These are phyloP conservation scores for Coptodon rendalli DNA, from an alignment of 2,113 vertebrate species.

Conservation along the genomic window DNA sequence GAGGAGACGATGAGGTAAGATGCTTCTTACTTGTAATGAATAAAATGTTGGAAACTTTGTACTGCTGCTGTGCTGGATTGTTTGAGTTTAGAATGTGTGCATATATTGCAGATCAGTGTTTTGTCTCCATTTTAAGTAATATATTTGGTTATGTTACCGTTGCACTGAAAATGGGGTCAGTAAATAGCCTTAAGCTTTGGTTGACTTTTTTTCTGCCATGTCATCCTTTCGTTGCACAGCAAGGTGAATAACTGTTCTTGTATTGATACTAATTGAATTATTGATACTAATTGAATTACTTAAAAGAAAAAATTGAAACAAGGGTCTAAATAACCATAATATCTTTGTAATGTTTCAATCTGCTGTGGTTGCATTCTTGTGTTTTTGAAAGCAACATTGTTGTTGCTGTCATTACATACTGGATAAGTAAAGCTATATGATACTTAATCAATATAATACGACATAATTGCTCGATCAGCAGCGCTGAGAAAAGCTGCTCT, in stretches of 20 bases:
- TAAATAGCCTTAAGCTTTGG: background rate
- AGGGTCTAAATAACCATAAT: background rate
- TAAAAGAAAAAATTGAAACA: background rate
- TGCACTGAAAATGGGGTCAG: background rate
- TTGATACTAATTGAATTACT: background rate
- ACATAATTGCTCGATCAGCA: constrained; percentile 26
- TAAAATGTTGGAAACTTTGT: background rate
- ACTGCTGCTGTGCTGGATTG: background rate
- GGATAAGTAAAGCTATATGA: constrained; percentile 45
- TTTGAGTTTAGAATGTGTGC: background rate
- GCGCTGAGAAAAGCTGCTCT: background rate
- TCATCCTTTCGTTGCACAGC: constrained; percentile 1
- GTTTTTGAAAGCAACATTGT: background rate
- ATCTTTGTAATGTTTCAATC: background rate
- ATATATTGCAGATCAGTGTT: background rate
- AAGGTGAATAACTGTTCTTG: background rate
- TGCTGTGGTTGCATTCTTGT: background rate
- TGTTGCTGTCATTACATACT: constrained; percentile 1
- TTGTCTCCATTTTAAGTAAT: background rate
- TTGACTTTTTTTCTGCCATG: constrained; percentile 8
- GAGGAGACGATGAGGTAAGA: constrained; percentile 43
- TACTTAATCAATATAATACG: constrained; percentile 55
- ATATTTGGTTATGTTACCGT: background rate
- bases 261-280: background rate
- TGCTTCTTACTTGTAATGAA: background rate